A percentile compares a stretch with the other conserved stretches of the same genome.
phyloP scores from a whole-genome alignment of 1,140 invertebrate species.

The Camponotus vicinus region DNA sequence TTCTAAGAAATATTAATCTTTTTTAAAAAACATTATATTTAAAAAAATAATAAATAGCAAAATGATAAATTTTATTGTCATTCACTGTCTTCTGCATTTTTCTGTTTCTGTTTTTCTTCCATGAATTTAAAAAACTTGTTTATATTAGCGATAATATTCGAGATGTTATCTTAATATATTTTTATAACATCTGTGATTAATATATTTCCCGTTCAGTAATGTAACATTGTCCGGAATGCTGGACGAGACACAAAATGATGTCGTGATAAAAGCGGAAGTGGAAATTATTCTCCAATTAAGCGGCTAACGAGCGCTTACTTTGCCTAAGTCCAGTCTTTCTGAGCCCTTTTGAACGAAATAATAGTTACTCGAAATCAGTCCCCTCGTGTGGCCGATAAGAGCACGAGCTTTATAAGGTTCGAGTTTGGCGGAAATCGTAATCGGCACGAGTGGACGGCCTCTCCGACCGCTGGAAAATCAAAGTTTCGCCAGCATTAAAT shows the following conservation, averaged over 20 bases:
- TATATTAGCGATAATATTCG: neutral
- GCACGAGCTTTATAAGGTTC: slow-evolving; percentile 56
- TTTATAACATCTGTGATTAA: neutral
- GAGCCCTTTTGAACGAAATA: slow-evolving; percentile 71
- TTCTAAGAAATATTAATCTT: neutral
- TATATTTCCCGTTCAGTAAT: neutral
- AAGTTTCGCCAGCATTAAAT: slow-evolving; percentile 80
- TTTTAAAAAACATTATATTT: neutral
- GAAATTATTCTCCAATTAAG: slow-evolving; percentile 67
- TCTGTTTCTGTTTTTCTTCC: neutral
- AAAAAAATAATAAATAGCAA: neutral
- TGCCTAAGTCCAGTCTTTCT: slow-evolving; percentile 64
- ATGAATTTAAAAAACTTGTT: neutral
- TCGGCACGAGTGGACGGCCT: slow-evolving; percentile 76
- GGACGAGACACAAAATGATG: neutral
- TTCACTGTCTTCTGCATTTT: neutral
- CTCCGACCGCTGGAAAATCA: slow-evolving; percentile 77
- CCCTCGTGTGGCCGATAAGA: slow-evolving; percentile 33
- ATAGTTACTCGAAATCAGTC: slow-evolving; percentile 71
- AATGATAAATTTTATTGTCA: neutral
- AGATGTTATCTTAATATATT: neutral
- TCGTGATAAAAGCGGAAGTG: slow-evolving; percentile 12
- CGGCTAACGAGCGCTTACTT: slow-evolving; percentile 40
- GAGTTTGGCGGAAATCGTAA: slow-evolving; percentile 76
- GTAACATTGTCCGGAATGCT: neutral